Conservation (phyloP, 2,797 vertebrate species). For the Fistularia tabacaria region DNA sequence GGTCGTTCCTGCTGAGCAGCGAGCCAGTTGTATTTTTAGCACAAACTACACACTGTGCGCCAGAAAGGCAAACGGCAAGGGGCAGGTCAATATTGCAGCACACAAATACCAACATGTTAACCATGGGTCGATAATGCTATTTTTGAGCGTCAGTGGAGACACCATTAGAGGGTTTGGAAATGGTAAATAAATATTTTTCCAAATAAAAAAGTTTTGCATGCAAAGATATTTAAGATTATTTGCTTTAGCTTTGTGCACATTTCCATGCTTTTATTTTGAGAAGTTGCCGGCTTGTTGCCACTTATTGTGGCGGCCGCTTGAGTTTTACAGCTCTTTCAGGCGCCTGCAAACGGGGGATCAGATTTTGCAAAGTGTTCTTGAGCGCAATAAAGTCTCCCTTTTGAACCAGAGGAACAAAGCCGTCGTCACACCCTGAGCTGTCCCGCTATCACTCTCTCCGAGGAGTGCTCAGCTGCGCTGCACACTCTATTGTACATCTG, state of each 20-base stretch:
- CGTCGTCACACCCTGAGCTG: slow-evolving; percentile 33
- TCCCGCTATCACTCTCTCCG: slow-evolving; percentile 40
- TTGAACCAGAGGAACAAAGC: slow-evolving; percentile 65
- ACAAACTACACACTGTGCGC: slow-evolving; percentile 53
- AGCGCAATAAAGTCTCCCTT: slow-evolving; percentile 49
- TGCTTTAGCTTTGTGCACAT: not conserved
- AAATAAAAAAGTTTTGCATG: too few relatives aligned
- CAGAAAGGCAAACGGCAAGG: slow-evolving; percentile 33
- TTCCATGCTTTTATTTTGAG: not conserved
- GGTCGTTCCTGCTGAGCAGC: slow-evolving; percentile 42
- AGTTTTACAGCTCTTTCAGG: slow-evolving; percentile 50
- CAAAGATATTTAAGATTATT: not conserved
- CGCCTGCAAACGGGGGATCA: slow-evolving; percentile 28
- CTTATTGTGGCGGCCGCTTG: not conserved
- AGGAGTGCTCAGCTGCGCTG: slow-evolving; percentile 41
- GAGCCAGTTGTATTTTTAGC: slow-evolving; percentile 68
- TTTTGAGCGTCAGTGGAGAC: slow-evolving; percentile 32
- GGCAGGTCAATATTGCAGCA: slow-evolving; percentile 37
- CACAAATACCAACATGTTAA: slow-evolving; percentile 51
- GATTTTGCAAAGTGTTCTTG: slow-evolving; percentile 33
- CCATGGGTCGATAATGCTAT: slow-evolving; percentile 50
- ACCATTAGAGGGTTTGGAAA: slow-evolving; percentile 19
- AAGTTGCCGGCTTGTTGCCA: too few relatives aligned
- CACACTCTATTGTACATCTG: slow-evolving; percentile 62
- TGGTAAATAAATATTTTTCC: too few relatives aligned